These are phyloP conservation scores for Nephrotoma guestfalica DNA, from an alignment of 2,888 invertebrate species.

Conservation along the genomic window DNA sequence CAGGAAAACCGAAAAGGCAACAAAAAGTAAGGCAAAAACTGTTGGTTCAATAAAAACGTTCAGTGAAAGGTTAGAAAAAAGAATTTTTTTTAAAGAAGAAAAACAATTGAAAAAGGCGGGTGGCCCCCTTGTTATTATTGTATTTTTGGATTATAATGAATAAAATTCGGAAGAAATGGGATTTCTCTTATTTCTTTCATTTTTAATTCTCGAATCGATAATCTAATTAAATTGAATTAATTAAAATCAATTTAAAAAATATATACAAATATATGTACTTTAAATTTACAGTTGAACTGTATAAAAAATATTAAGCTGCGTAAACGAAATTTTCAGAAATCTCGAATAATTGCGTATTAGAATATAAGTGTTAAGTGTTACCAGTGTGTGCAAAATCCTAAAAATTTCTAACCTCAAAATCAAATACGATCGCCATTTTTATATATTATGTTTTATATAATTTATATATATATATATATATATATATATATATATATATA, in stretches of 20 bases:
- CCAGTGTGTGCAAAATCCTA: neutral
- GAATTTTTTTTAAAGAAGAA: neutral
- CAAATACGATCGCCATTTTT: neutral
- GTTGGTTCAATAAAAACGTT: neutral
- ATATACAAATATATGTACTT: neutral
- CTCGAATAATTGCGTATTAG: neutral
- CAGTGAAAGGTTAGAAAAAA: neutral
- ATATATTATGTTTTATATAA: no score
- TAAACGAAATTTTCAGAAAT: neutral
- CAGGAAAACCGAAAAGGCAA: neutral
- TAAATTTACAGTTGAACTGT: neutral
- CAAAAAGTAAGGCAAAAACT: neutral
- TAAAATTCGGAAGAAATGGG: neutral
- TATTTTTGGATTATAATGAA: neutral
- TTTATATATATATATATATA: neutral
- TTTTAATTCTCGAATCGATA: neutral
- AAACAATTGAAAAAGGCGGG: neutral
- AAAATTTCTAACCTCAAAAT: neutral
- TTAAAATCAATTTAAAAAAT: neutral
- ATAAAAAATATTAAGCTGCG: neutral
- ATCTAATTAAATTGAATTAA: neutral
- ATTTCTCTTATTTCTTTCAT: neutral
- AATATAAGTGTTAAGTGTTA: neutral
- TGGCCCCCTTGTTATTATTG: neutral
- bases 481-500: neutral